phyloP scores from a whole-genome alignment of 2,888 invertebrate genomes.

The Drosophila diplacantha region DNA sequence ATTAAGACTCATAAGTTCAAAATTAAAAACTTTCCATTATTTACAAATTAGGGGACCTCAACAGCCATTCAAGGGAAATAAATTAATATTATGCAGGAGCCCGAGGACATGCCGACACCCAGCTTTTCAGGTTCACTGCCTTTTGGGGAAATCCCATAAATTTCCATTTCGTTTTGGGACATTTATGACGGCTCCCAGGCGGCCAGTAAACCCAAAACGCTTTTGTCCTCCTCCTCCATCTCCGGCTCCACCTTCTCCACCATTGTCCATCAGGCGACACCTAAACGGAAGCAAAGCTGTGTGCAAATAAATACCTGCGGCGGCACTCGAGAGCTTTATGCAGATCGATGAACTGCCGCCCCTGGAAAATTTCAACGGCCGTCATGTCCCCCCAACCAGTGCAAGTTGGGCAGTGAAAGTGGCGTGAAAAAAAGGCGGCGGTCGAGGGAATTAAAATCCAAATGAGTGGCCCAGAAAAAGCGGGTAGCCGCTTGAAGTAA shows the following conservation, averaged over 20 bases:
- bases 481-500: slow-evolving; percentile 18
- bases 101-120: slow-evolving; percentile 4
- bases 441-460: slow-evolving; percentile 38
- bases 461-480: slow-evolving; percentile 51
- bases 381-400: slow-evolving; percentile 7
- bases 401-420: slow-evolving; percentile 56
- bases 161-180: slow-evolving; percentile 19
- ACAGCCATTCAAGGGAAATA: background rate
- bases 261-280: slow-evolving; percentile 28
- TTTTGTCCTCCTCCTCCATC: slow-evolving; percentile 10
- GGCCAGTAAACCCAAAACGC: slow-evolving; percentile 29
- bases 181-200: slow-evolving; percentile 14
- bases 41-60: background rate
- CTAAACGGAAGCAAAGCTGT: slow-evolving; percentile 28
- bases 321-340: slow-evolving; percentile 33
- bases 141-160: slow-evolving; percentile 25
- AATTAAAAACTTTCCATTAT: background rate
- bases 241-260: background rate
- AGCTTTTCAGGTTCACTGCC: slow-evolving; percentile 17
- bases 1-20: background rate
- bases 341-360: slow-evolving; percentile 35
- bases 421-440: slow-evolving; percentile 40
- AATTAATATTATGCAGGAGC: slow-evolving; percentile 13
- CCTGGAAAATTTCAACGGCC: slow-evolving; percentile 20
- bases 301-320: slow-evolving; percentile 28